Evolutionary conservation across 2,797 vertebrate genomes (phyloP).

Genomic region (Neosilurus hyrtlii): DNA sequence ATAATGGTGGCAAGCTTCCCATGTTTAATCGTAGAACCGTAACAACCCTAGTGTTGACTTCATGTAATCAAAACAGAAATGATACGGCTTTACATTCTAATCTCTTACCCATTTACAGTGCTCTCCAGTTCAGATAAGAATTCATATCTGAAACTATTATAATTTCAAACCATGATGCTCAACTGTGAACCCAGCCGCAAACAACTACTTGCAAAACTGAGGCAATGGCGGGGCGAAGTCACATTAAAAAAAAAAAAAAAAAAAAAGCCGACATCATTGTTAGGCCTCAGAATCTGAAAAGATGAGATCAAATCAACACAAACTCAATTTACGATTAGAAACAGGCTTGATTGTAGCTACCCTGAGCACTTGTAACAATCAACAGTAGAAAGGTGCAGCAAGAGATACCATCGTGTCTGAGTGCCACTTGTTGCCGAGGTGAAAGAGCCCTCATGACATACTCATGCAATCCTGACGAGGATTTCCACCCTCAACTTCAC

Average conservation of each 20-base stretch:
- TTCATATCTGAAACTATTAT: background rate
- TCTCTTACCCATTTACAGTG: conserved; percentile 41
- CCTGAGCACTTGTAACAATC: conserved; percentile 20
- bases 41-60: background rate
- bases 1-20: background rate
- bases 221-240: background rate
- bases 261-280: conserved; percentile 17
- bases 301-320: conserved; percentile 8
- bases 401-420: conserved; percentile 71
- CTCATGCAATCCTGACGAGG: conserved; percentile 65
- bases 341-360: conserved; percentile 22
- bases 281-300: conserved; percentile 14
- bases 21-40: too few relatives aligned
- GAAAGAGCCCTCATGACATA: conserved; percentile 72
- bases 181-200: conserved; percentile 20
- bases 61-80: background rate
- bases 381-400: conserved; percentile 20
- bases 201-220: background rate
- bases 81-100: background rate
- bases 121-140: conserved; percentile 40
- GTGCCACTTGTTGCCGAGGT: conserved; percentile 72
- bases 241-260: background rate
- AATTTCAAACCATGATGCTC: background rate
- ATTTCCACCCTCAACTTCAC: conserved; percentile 30
- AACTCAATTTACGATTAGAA: background rate